phyloP scores from a whole-genome alignment of 2,797 vertebrate species.

The Syndactyla subalaris region DNA sequence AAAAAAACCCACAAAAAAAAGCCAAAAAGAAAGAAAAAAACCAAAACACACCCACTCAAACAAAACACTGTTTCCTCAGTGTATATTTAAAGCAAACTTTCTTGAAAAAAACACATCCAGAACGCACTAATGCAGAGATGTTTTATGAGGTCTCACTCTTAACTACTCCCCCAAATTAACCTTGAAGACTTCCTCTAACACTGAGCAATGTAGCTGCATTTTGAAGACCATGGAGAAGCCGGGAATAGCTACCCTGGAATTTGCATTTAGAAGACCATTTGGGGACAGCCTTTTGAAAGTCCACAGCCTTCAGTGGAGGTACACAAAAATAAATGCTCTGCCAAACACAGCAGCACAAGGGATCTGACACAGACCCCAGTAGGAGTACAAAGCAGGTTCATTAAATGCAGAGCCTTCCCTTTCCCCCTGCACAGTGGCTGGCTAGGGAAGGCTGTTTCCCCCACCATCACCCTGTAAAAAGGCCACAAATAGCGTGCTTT shows the following conservation, averaged over 20 bases:
- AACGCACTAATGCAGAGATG: neutral
- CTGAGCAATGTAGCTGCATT: neutral
- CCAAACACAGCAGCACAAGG: neutral
- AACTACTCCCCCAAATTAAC: neutral
- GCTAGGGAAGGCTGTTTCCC: neutral
- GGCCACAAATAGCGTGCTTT: neutral
- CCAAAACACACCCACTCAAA: too few relatives aligned
- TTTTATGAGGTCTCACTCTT: neutral
- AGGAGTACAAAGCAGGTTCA: neutral
- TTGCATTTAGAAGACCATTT: slow-evolving; percentile 11
- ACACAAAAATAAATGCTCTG: neutral
- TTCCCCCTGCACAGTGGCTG: neutral
- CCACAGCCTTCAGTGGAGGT: neutral
- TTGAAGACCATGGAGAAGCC: neutral
- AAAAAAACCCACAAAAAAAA: too few relatives aligned
- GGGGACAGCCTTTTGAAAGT: slow-evolving; percentile 19
- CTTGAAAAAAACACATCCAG: neutral
- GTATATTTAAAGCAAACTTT: neutral
- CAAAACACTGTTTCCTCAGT: neutral
- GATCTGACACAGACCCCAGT: neutral
- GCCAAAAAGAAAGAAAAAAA: too few relatives aligned
- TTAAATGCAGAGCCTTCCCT: slow-evolving; percentile 11
- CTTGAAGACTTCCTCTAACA: neutral
- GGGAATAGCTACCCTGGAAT: neutral
- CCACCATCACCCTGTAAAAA: neutral